A percentile compares a stretch with the other conserved stretches of the same genome.
Conservation (phyloP, 2,113 vertebrate genomes). For the Sceloporus undulatus region DNA sequence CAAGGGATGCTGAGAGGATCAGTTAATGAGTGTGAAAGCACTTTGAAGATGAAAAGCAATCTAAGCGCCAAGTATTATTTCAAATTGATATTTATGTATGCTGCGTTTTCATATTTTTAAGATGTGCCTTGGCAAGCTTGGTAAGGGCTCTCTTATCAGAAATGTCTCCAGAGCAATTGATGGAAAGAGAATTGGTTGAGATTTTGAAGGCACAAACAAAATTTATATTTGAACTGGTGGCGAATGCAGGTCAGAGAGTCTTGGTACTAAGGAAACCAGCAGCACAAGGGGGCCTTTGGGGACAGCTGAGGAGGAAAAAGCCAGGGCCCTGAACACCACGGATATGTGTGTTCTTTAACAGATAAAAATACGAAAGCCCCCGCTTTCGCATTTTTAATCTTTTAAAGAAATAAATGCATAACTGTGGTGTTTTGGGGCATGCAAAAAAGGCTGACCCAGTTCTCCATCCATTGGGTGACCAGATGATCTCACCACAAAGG, state of each 20-base stretch:
- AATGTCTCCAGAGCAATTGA: neutral
- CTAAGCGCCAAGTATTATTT: slow-evolving; percentile 34
- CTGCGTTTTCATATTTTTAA: slow-evolving; percentile 23
- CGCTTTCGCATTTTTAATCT: no score
- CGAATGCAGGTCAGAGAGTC: neutral
- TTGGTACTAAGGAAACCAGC: neutral
- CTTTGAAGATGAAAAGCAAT: slow-evolving; percentile 43
- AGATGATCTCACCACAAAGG: no score
- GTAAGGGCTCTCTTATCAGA: slow-evolving; percentile 1
- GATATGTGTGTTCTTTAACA: neutral
- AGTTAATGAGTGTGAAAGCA: slow-evolving; percentile 38
- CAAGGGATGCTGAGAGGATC: slow-evolving; percentile 41
- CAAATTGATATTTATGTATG: slow-evolving; percentile 35
- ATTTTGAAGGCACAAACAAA: neutral
- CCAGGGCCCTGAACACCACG: no score
- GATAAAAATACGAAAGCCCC: no score
- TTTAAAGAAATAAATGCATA: no score
- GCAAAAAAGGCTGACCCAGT: no score
- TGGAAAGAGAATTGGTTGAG: neutral
- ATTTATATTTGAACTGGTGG: neutral
- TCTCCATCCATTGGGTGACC: no score
- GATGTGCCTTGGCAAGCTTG: slow-evolving; percentile 8
- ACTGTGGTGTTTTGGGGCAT: no score
- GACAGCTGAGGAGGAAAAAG: no score
- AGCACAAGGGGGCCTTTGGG: no score